Evolutionary conservation across 2,888 invertebrate species (phyloP).

Genomic region (Mimas tiliae): DNA sequence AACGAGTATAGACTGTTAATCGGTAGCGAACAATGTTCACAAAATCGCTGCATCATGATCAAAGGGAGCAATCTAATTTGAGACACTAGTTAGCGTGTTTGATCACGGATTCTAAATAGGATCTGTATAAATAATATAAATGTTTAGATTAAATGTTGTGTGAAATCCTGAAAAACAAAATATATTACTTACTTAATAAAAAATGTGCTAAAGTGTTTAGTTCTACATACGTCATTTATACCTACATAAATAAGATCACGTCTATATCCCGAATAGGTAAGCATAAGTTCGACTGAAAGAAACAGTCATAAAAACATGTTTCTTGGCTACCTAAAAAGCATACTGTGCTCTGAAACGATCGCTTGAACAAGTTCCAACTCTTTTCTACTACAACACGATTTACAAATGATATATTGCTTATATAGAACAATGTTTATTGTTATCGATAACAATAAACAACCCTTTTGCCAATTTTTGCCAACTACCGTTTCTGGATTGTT

Average conservation of each 20-base stretch:
- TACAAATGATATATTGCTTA: slow-evolving; percentile 50
- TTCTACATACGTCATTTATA: too few relatives aligned
- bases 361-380: not conserved
- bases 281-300: not conserved
- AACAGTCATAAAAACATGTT: not conserved
- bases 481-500: slow-evolving; percentile 70
- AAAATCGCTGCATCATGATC: slow-evolving; percentile 63
- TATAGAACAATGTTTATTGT: slow-evolving; percentile 33
- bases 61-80: slow-evolving; percentile 54
- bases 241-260: too few relatives aligned
- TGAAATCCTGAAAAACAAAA: too few relatives aligned
- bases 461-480: slow-evolving; percentile 64
- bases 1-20: not conserved
- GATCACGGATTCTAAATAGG: slow-evolving; percentile 60
- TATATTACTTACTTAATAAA: too few relatives aligned
- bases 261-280: too few relatives aligned
- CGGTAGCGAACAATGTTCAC: slow-evolving; percentile 43
- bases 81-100: slow-evolving; percentile 67
- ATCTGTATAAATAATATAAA: slow-evolving; percentile 27
- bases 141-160: not conserved
- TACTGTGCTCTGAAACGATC: not conserved
- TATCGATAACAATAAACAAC: slow-evolving; percentile 50
- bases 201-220: too few relatives aligned
- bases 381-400: slow-evolving; percentile 14
- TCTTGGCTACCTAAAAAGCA: not conserved